Evolutionary conservation across 2,888 invertebrate genomes (phyloP), one percentile per base, ranked within the genome.

Genomic region (Pseudococcus viburni): DNA sequence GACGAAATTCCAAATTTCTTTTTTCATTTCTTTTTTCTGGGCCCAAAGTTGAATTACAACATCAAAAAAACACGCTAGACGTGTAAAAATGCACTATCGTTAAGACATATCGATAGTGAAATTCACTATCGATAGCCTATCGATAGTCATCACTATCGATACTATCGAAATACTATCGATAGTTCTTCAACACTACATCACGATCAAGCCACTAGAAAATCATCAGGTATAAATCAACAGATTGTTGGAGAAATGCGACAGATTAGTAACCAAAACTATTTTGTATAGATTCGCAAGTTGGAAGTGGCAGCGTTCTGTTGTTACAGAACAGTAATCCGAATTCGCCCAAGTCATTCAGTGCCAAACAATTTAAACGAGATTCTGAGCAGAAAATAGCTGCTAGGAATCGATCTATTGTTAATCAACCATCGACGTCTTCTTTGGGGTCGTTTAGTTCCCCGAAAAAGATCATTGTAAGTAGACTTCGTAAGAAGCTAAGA

Each of bases 301-400:
- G 84, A 17, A 86, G 64, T 12, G 86, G 86, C 2, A 86, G 77
- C 19, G 68, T 73, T 11, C 42, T 86, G 42, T n/a, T 86, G 42
- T 77, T 96, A 91, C 96, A 96, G 91, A 96, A 96, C 93, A 95
- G 95, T 91, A 94, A 73, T 42, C 68, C 95, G 90, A 96, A 95
- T 89, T 96, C 96, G 85, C 94, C 96, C 90, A 94, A 95, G 91
- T 96, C 96, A 89, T 96, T 96, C 92, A 96, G 96, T 91, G 94
- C 95, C 90, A 94, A 94, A 91, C 93, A 95, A 89, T 95, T 96
- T 92, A 96, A 96, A 91, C 94, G 94, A 90, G 96, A 96, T 91
- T 92, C 95, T 88, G 96, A 95, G 91, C 95, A 96, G 91, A 96
- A 96, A 91, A 95, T 96, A 91, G 92, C 92, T 83, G 93, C 95